phyloP scores from a whole-genome alignment of 1,140 invertebrate species.

The Halictus rubicundus region DNA sequence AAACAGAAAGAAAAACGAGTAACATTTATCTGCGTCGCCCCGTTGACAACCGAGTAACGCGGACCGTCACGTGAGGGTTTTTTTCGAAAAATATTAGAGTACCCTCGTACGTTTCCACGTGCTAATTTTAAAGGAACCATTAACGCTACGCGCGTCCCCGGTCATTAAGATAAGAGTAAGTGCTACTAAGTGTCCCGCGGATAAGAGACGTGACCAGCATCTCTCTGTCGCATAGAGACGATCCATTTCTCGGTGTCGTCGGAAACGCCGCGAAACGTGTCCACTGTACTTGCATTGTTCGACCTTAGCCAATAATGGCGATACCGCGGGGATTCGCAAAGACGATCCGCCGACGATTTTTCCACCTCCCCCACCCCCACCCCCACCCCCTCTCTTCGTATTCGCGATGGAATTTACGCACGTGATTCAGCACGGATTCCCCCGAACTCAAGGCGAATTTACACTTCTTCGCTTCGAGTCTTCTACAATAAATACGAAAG shows the following conservation, averaged over 20 bases:
- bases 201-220: slow-evolving; percentile 74
- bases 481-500: too few species aligned
- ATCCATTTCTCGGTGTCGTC: slow-evolving; percentile 15
- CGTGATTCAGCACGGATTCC: background rate
- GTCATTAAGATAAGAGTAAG: slow-evolving; percentile 81
- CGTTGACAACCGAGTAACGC: slow-evolving; percentile 17
- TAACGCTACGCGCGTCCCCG: slow-evolving; percentile 77
- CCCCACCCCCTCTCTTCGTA: background rate
- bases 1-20: background rate
- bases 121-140: slow-evolving; percentile 80
- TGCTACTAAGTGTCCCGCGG: slow-evolving; percentile 80
- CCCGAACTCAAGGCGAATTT: background rate
- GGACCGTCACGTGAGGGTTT: slow-evolving; percentile 13
- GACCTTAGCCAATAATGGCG: background rate
- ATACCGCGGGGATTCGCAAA: background rate
- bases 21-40: slow-evolving; percentile 19
- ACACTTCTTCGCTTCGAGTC: too few species aligned
- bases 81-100: slow-evolving; percentile 64
- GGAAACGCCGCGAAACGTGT: background rate
- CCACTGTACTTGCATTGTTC: slow-evolving; percentile 17
- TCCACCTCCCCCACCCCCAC: background rate
- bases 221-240: slow-evolving; percentile 63
- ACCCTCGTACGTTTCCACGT: slow-evolving; percentile 50
- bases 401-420: background rate
- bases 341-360: background rate